Evolutionary conservation across 2,113 vertebrate species (phyloP).

Genomic region (Ictalurus punctatus): DNA sequence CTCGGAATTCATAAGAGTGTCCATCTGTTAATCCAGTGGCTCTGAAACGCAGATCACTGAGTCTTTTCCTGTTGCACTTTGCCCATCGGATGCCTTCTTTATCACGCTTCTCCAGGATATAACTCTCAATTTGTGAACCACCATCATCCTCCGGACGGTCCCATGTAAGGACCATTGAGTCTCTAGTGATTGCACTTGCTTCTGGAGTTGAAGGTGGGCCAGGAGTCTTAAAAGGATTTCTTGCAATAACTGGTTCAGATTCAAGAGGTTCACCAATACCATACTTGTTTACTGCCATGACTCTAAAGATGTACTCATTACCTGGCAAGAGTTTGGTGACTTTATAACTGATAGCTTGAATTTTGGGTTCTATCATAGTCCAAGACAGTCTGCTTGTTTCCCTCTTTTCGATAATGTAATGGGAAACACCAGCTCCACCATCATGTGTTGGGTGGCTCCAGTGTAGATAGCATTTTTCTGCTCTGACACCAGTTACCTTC

Average conservation of each 20-base stretch:
- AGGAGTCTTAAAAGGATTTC: constrained; percentile 89
- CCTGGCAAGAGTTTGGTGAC: constrained; percentile 92
- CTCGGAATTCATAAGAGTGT: constrained; percentile 93
- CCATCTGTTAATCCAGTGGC: constrained; percentile 88
- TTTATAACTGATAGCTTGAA: constrained; percentile 93
- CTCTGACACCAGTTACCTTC: constrained; percentile 88
- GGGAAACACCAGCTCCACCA: constrained; percentile 88
- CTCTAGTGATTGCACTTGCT: constrained; percentile 86
- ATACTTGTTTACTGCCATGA: constrained; percentile 97
- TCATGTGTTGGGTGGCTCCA: constrained; percentile 94
- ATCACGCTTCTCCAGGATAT: constrained; percentile 95
- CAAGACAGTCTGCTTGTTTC: constrained; percentile 97
- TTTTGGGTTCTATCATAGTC: constrained; percentile 92
- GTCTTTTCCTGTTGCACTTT: constrained; percentile 95
- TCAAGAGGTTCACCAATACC: constrained; percentile 92
- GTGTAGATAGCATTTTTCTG: constrained; percentile 94
- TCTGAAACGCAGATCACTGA: constrained; percentile 88
- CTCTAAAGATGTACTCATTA: constrained; percentile 97
- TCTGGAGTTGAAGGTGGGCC: constrained; percentile 88
- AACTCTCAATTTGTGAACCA: constrained; percentile 93
- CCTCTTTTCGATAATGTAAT: constrained; percentile 96
- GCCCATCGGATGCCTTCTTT: constrained; percentile 95
- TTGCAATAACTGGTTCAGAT: constrained; percentile 88
- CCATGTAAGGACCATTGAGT: constrained; percentile 94
- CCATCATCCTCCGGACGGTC: constrained; percentile 87